Conservation (phyloP, 2,113 vertebrate species). For the Sterna hirundo region DNA sequence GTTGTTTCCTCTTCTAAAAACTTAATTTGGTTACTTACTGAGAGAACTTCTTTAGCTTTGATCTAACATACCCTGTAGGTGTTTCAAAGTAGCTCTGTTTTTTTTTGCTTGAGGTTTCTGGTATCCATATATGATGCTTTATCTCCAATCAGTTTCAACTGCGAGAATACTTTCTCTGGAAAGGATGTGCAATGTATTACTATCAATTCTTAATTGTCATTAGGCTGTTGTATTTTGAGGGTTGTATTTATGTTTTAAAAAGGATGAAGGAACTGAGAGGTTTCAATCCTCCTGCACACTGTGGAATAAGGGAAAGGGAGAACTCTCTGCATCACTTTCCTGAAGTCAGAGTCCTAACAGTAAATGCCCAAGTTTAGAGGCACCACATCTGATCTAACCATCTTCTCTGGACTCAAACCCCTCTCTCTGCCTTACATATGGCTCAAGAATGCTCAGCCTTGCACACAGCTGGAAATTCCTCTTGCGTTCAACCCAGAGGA, state of each 20-base stretch:
- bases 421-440: not conserved
- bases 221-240: not conserved
- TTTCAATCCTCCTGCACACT: not conserved
- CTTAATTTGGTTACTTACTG: not conserved
- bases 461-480: not conserved
- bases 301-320: not conserved
- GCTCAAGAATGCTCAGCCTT: not conserved
- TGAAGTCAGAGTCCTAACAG: not conserved
- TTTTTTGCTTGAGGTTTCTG: not conserved
- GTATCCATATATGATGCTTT: not conserved
- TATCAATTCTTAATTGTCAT: not conserved
- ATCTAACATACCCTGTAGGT: not conserved
- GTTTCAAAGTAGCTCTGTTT: not conserved
- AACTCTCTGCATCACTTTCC: not conserved
- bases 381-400: not conserved
- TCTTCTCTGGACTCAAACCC: not conserved
- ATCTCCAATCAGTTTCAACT: not conserved
- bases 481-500: not conserved
- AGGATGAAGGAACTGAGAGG: not conserved
- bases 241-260: not conserved
- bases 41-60: not conserved
- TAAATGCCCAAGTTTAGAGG: not conserved
- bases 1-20: not conserved
- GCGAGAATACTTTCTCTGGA: not conserved
- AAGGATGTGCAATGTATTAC: not conserved